Conservation (phyloP, 2,888 invertebrate species). For the Diadromus collaris region DNA sequence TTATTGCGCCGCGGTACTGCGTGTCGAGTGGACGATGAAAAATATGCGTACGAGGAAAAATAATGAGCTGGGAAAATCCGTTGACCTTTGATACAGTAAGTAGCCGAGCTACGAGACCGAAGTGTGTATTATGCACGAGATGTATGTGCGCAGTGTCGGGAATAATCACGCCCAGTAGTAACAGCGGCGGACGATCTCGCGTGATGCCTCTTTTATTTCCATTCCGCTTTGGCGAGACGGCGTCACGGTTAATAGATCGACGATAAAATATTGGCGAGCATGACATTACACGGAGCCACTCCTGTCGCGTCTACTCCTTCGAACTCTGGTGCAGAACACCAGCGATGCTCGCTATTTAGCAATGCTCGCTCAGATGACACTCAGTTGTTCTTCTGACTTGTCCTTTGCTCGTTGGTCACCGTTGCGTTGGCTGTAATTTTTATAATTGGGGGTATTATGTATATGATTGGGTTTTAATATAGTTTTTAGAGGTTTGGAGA, state of each 20-base stretch:
- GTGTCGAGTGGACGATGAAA: conserved; percentile 15
- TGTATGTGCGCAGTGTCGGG: conserved; percentile 11
- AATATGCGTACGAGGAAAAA: conserved; percentile 35
- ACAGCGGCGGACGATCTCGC: conserved; percentile 12
- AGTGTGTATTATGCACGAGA: conserved; percentile 24
- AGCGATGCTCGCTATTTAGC: too few relatives aligned
- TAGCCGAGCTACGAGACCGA: conserved; percentile 7
- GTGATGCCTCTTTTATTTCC: conserved; percentile 3
- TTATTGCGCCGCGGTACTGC: conserved; percentile 1
- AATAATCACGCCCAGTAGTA: conserved; percentile 26
- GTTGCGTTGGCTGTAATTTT: not conserved
- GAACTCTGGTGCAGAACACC: not conserved
- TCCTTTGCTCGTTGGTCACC: not conserved
- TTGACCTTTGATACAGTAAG: conserved; percentile 46
- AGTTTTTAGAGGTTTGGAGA: not conserved
- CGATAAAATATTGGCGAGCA: conserved; percentile 42
- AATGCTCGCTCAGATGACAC: conserved; percentile 1
- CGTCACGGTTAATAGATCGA: conserved; percentile 23
- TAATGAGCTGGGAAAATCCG: conserved; percentile 45
- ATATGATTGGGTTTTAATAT: not conserved
- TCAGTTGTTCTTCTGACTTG: not conserved
- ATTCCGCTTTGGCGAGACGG: not conserved
- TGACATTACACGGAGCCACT: conserved; percentile 39
- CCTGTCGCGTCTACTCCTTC: conserved; percentile 28
- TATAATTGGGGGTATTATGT: too few relatives aligned